Conservation (phyloP, 1,140 invertebrate genomes). For the Drosophila kikkawai region DNA sequence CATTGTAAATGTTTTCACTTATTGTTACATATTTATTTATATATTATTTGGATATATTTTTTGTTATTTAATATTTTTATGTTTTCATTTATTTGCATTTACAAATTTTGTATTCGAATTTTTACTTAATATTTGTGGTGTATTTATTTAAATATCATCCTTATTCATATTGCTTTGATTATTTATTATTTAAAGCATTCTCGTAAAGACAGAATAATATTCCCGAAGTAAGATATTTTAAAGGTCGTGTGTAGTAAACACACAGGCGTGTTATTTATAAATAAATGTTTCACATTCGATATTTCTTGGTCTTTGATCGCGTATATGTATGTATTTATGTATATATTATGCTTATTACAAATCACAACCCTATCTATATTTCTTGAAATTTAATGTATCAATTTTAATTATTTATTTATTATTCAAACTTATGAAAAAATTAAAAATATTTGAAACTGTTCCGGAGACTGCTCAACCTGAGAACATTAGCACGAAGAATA, state of each 20-base stretch:
- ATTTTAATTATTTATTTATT: neutral
- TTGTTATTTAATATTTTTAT: neutral
- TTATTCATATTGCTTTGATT: neutral
- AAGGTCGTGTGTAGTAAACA: neutral
- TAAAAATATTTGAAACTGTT: neutral
- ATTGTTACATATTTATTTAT: neutral
- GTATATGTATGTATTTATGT: neutral
- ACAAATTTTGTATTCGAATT: neutral
- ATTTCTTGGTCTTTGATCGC: neutral
- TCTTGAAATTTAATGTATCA: neutral
- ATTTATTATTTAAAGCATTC: neutral
- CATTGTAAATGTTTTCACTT: neutral
- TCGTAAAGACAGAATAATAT: neutral
- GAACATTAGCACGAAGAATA: conserved; percentile 3
- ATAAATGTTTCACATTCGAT: neutral
- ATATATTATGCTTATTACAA: neutral
- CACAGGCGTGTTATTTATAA: conserved; percentile 2
- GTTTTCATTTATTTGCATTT: neutral
- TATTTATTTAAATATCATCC: neutral
- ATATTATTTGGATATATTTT: neutral
- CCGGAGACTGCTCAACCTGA: neutral
- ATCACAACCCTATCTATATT: neutral
- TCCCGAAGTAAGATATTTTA: neutral
- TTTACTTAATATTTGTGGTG: neutral
- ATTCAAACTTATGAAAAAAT: neutral